These are phyloP conservation scores for Drosophila melanosoma DNA, from an alignment of 2,888 invertebrate species.

Conservation along the genomic window DNA sequence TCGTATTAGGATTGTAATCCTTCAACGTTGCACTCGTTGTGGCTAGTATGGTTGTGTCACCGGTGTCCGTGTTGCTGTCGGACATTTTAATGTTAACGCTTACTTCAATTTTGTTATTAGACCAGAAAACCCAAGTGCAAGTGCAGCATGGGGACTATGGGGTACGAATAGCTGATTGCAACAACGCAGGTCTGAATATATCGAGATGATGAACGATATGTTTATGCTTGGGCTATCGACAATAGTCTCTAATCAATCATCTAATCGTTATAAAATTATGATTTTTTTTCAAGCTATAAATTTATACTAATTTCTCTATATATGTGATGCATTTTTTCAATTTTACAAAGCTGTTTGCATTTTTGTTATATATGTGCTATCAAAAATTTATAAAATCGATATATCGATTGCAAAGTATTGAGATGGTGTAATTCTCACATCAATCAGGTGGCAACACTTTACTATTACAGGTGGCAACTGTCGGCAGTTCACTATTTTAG, in stretches of 20 bases:
- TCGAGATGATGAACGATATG: slow-evolving; percentile 12
- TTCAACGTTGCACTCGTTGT: slow-evolving; percentile 58
- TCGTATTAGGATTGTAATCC: slow-evolving; percentile 44
- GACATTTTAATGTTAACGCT: slow-evolving; percentile 83
- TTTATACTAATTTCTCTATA: neutral
- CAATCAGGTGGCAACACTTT: slow-evolving; percentile 23
- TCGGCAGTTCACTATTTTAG: slow-evolving; percentile 20
- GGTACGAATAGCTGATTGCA: slow-evolving; percentile 16
- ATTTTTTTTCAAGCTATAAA: neutral
- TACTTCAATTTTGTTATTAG: slow-evolving; percentile 82
- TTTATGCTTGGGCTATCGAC: neutral
- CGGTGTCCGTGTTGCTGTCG: slow-evolving; percentile 83
- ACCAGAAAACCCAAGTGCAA: slow-evolving; percentile 34
- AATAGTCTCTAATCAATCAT: neutral
- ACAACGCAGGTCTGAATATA: slow-evolving; percentile 12
- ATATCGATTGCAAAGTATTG: neutral
- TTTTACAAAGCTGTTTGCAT: neutral
- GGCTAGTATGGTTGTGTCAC: slow-evolving; percentile 78
- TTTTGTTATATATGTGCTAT: no score
- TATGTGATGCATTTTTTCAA: neutral
- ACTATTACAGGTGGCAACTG: slow-evolving; percentile 43
- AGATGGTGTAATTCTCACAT: neutral
- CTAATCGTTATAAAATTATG: neutral
- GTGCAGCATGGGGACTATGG: slow-evolving; percentile 32
- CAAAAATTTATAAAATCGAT: neutral